Percentiles rank a stretch among this genome's conserved stretches.
phyloP scores from a whole-genome alignment of 1,140 invertebrate genomes.

The Lerema accius region DNA sequence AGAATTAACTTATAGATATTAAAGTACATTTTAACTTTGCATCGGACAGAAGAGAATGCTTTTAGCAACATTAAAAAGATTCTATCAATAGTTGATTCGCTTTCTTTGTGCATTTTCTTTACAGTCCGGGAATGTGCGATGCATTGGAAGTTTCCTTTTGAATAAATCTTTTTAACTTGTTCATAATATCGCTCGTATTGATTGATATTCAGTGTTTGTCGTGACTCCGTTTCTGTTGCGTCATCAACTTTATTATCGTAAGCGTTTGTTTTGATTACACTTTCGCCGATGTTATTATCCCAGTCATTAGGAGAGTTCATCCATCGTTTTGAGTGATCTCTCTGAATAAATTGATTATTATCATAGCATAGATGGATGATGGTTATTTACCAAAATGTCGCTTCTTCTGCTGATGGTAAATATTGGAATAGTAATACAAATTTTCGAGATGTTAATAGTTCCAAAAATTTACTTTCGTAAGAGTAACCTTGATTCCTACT shows the following conservation, averaged over 20 bases:
- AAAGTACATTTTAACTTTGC: background rate
- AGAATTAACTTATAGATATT: background rate
- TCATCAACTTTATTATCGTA: background rate
- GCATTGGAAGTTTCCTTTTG: constrained; percentile 14
- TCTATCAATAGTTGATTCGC: constrained; percentile 20
- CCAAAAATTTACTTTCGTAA: no score
- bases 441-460: no score
- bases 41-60: constrained; percentile 9
- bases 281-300: background rate
- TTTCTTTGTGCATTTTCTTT: constrained; percentile 25
- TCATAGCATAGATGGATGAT: no score
- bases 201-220: constrained; percentile 1
- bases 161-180: constrained; percentile 29
- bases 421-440: no score
- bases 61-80: constrained; percentile 29
- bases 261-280: background rate
- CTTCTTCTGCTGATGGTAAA: no score
- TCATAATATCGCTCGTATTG: background rate
- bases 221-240: background rate
- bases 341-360: no score
- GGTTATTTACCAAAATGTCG: no score
- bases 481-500: no score
- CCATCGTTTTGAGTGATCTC: no score
- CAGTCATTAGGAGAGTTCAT: no score
- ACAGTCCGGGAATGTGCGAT: background rate